Base-by-base conservation (phyloP, 2,888 invertebrate species). In the Leptopilina drosophilae region DNA sequence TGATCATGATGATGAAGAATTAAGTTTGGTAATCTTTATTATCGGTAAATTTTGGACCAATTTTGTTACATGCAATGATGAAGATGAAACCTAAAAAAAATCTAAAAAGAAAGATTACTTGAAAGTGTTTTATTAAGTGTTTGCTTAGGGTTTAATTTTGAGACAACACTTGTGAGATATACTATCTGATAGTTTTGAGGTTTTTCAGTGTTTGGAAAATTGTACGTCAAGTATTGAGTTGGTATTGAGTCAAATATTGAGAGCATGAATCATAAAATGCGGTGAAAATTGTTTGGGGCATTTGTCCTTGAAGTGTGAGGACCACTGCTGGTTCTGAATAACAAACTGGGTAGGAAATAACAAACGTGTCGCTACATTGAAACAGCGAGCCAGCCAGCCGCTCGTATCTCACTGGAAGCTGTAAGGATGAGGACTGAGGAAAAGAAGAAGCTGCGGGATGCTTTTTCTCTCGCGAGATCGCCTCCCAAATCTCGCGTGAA, bases 401-500 rank as follows among this genome's bases (percentile, higher is more conserved):
- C 83, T 85, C 90, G 88, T 91, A 90, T 91, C 90, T 91, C 91
- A 90, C 83, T 79, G 56, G 81, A 53, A 76, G 42, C 46, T 64
- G 78, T 62, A 79, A 20, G 20, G 78, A 77, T 56, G 77, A 49
- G 56, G 62, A 49, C 11, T 15, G 59, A 69, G 26, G 53, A 62
- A 66, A 59, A 69, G 64, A 75, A 59, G 76, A 80, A 79, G 79
- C 73, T 46, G 77, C 77, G 65, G 11, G 79, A 69, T 59, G 77
- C 64, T 79, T 77, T 76, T 81, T 85, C 83, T 88, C 86, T 84
- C 88, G 89, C 87, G 86, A 89, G 88, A 91, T 91, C 91, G 90
- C 89, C 88, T 90, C 88, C 89, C 91, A 91, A 91, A 91, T 91
- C 91, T 91, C 91, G 91, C 91, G 91, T 91, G 91, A 91, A 91